Base-by-base conservation (phyloP, 1,140 invertebrate species). In the Drosophila kurseongensis region DNA sequence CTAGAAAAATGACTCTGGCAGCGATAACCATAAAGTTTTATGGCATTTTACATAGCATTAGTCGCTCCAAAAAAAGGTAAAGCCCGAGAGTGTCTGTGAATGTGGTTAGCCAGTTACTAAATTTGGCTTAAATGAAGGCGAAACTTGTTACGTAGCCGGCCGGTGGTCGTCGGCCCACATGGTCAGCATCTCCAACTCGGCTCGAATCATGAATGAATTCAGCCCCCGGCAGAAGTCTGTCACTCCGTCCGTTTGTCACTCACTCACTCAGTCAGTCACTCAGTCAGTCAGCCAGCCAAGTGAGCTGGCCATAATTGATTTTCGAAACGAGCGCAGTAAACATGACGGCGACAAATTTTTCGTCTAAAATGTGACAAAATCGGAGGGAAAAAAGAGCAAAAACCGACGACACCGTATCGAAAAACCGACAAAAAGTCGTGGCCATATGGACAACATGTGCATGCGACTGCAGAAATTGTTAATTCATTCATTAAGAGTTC, bases 101-200 rank as follows among this genome's bases (percentile, higher is more conserved):
- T 72, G 81, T 66, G 79, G 83, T 61, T 88, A 88, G 84, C 86
- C 66, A 89, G 76, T 88, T 88, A 88, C 83, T 88, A 84, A 88
- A 88, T 88, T 89, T 88, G 83, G 83, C 77, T 77, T 89, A 88
- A 88, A 89, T 75, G 84, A 84, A 89, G 83, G 83, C 83, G 80
- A 83, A 88, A 88, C 83, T 89, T 88, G 83, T 88, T 88, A 89
- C 76, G 66, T 89, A 89, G 83, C 84, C 83, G 79, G 79, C 84
- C 79, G 83, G 79, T 72, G 65, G 65, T 68, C 82, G 63, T 32
- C 50, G 50, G 42, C 83, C 83, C 83, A 86, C 83, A 88, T 83
- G 74, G 67, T 68, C 77, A 41, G 61, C 51, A 48, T 50, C 71
- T 10, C 65, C 48, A 36, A 61, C 78, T 86, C 63, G 41, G 74